phyloP scores from a whole-genome alignment of 2,113 vertebrate genomes.

The Alligator sinensis region DNA sequence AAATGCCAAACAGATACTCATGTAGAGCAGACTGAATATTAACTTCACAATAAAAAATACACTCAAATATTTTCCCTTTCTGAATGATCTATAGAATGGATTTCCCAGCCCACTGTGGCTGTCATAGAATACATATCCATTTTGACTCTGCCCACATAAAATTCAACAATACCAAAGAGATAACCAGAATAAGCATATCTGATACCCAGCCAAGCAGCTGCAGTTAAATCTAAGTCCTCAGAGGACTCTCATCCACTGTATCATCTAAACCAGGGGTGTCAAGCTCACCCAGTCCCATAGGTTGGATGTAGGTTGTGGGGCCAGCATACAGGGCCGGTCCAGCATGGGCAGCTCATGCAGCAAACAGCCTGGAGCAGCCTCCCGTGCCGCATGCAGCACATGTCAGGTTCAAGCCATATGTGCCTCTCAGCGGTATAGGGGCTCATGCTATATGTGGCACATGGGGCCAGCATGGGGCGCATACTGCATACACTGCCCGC shows the following conservation, averaged over 20 bases:
- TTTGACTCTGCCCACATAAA: neutral
- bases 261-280: neutral
- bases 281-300: too few species aligned
- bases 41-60: neutral
- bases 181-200: neutral
- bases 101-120: neutral
- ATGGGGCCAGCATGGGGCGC: too few species aligned
- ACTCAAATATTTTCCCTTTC: neutral
- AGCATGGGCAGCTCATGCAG: too few species aligned
- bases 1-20: neutral
- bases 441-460: too few species aligned
- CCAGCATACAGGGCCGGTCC: too few species aligned
- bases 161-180: neutral
- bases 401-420: too few species aligned
- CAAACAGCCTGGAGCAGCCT: too few species aligned
- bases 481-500: too few species aligned
- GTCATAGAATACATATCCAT: neutral
- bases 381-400: too few species aligned
- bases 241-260: neutral
- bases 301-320: too few species aligned
- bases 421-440: too few species aligned
- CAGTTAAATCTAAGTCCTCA: neutral
- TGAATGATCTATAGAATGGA: neutral
- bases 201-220: neutral
- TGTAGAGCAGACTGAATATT: neutral